Evolutionary conservation across 2,888 invertebrate genomes (phyloP).

Genomic region (Drosophila planitibia): DNA sequence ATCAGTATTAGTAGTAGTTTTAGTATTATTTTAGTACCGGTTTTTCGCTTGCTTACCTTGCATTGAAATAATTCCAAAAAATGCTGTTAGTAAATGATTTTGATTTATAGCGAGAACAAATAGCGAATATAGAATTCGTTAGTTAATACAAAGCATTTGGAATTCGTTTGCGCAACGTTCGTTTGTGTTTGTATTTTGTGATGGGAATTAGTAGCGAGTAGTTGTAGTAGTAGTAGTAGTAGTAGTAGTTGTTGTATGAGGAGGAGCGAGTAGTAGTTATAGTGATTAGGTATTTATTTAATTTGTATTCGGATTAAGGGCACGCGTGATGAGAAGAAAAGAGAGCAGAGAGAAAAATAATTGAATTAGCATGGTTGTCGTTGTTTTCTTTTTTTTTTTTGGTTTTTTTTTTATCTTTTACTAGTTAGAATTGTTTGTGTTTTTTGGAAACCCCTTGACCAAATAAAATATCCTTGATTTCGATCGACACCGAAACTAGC

Average conservation of each 20-base stretch:
- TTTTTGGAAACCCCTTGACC: constrained; percentile 35
- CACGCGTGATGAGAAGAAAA: constrained; percentile 83
- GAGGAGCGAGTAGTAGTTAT: constrained; percentile 56
- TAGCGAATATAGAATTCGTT: constrained; percentile 53
- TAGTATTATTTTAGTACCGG: constrained; percentile 76
- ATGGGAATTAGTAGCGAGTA: constrained; percentile 60
- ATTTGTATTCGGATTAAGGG: constrained; percentile 62
- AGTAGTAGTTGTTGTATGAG: constrained; percentile 55
- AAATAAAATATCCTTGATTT: constrained; percentile 29
- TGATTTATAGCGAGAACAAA: constrained; percentile 58
- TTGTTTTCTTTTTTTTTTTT: constrained; percentile 38
- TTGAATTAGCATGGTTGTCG: constrained; percentile 79
- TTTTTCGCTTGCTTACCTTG: constrained; percentile 93
- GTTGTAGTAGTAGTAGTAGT: constrained; percentile 54
- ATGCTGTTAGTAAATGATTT: constrained; percentile 89
- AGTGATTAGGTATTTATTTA: constrained; percentile 51
- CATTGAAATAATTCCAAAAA: constrained; percentile 99
- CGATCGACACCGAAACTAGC: constrained; percentile 45
- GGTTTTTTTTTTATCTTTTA: constrained; percentile 10
- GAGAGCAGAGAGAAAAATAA: constrained; percentile 81
- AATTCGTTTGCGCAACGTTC: constrained; percentile 57
- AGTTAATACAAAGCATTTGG: constrained; percentile 65
- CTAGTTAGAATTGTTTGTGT: constrained; percentile 38
- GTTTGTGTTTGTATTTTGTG: constrained; percentile 27
- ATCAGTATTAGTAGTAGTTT: constrained; percentile 67